Evolutionary conservation across 2,797 vertebrate species (phyloP).

Genomic region (Rhinophrynus dorsalis): DNA sequence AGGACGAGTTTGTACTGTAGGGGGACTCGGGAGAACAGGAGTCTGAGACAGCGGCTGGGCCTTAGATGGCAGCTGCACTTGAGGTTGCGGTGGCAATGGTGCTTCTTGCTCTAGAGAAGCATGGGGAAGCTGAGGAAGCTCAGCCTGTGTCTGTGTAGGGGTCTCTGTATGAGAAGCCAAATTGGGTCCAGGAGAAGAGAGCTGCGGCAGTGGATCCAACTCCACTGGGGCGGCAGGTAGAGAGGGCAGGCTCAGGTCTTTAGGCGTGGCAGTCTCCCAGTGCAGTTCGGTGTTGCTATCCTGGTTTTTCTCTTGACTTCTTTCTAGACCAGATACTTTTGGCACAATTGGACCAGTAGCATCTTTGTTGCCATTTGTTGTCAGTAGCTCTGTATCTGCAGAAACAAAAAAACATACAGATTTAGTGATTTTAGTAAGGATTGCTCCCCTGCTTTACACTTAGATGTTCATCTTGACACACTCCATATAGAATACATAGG

Average conservation of each 20-base stretch:
- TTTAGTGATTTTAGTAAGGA: too few relatives aligned
- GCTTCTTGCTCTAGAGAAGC: slow-evolving; percentile 50
- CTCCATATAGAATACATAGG: too few relatives aligned
- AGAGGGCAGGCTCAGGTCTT: slow-evolving; percentile 67
- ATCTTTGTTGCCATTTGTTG: slow-evolving; percentile 86
- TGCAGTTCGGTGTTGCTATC: slow-evolving; percentile 80
- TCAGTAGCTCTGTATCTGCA: slow-evolving; percentile 83
- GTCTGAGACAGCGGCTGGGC: slow-evolving; percentile 62
- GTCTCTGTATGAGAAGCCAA: slow-evolving; percentile 52
- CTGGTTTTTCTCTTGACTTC: slow-evolving; percentile 95
- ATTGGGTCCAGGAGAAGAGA: slow-evolving; percentile 58
- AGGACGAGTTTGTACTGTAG: slow-evolving; percentile 67
- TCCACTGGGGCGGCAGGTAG: slow-evolving; percentile 59
- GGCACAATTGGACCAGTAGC: slow-evolving; percentile 79
- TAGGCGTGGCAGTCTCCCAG: slow-evolving; percentile 72
- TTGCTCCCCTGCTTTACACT: too few relatives aligned
- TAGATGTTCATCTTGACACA: too few relatives aligned
- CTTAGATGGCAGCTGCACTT: slow-evolving; percentile 63
- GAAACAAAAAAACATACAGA: slow-evolving; percentile 46
- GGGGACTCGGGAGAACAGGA: slow-evolving; percentile 67
- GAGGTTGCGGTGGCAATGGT: slow-evolving; percentile 62
- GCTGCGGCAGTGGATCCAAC: slow-evolving; percentile 58
- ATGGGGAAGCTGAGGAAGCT: slow-evolving; percentile 65
- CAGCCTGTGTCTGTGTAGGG: slow-evolving; percentile 50
- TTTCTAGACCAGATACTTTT: slow-evolving; percentile 95